phyloP scores from a whole-genome alignment of 2,113 vertebrate species.

The Coregonus clupeaformis region DNA sequence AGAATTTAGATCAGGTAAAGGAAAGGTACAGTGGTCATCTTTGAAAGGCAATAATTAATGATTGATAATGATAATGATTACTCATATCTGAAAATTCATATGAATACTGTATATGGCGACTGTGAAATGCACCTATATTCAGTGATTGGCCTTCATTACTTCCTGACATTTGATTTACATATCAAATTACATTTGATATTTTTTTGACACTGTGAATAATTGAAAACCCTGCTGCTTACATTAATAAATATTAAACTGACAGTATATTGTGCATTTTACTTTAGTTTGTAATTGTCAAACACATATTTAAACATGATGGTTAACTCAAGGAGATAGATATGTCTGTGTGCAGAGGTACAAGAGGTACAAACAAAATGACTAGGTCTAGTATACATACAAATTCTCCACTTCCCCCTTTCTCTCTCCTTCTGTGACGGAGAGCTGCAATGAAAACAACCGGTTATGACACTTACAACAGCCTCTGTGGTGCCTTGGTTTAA shows the following conservation, averaged over 20 bases:
- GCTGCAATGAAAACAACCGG: constrained; percentile 51
- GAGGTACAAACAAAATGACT: too few relatives aligned
- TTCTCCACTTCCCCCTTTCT: constrained; percentile 13
- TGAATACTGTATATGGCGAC: background rate
- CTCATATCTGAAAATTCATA: background rate
- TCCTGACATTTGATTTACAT: constrained; percentile 60
- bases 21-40: too few relatives aligned
- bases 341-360: background rate
- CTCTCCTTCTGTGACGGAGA: constrained; percentile 9
- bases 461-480: constrained; percentile 61
- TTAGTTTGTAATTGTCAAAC: constrained; percentile 64
- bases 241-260: constrained; percentile 66
- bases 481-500: constrained; percentile 59
- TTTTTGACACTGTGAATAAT: constrained; percentile 55
- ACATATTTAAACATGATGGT: constrained; percentile 54
- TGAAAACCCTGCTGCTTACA: constrained; percentile 53
- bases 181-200: constrained; percentile 43
- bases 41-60: background rate
- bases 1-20: background rate
- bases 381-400: background rate
- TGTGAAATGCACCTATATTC: constrained; percentile 39
- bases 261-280: constrained; percentile 61
- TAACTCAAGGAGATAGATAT: constrained; percentile 32
- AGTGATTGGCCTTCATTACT: constrained; percentile 46
- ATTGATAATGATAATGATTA: background rate